These are phyloP conservation scores for Murina feae DNA, from an alignment of 2,113 vertebrate genomes.

Conservation along the genomic window DNA sequence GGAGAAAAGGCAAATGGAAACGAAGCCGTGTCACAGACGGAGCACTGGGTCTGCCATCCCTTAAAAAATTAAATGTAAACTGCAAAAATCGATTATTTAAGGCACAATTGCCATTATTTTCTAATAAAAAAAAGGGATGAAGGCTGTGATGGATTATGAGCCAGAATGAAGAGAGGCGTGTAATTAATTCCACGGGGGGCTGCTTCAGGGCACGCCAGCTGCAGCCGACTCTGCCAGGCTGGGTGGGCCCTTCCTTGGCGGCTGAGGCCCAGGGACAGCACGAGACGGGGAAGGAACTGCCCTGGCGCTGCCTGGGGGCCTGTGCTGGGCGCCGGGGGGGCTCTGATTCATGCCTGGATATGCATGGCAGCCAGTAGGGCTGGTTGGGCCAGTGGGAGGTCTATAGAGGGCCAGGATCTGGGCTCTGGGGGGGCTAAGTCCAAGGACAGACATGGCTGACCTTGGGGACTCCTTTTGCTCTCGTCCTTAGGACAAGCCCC, in stretches of 20 bases:
- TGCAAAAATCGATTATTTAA: conserved; percentile 49
- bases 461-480: not conserved
- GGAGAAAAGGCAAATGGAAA: not conserved
- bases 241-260: not conserved
- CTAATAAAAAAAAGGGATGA: conserved; percentile 32
- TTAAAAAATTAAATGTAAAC: conserved; percentile 13
- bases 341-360: accelerated
- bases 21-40: accelerated
- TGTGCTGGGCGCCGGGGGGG: not conserved
- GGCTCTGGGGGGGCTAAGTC: not conserved
- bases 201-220: not conserved
- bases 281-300: accelerated
- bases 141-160: not conserved
- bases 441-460: not conserved
- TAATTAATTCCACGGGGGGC: not conserved
- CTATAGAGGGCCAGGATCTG: not conserved
- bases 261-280: not conserved
- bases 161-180: not conserved
- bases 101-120: conserved; percentile 58
- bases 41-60: not conserved
- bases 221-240: not conserved
- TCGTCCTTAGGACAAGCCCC: not conserved
- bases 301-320: not conserved
- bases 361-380: not conserved
- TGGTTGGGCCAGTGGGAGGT: not conserved